These are phyloP conservation scores for Ginglymostoma cirratum DNA, from an alignment of 2,113 vertebrate species.

Conservation along the genomic window DNA sequence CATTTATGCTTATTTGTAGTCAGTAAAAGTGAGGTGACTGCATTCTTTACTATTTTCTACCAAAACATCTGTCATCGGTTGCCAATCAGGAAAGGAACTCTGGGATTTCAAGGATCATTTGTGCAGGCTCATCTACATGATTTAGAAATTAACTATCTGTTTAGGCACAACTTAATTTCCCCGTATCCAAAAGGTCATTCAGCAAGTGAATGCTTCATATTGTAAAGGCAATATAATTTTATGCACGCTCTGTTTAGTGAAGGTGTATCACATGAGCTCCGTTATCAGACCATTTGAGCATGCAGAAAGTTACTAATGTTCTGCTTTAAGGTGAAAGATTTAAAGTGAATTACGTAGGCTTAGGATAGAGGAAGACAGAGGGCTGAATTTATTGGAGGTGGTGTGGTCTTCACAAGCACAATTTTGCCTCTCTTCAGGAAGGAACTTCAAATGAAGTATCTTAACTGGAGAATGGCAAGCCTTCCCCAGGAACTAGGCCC, in stretches of 20 bases:
- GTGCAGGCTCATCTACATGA: slow-evolving; percentile 12
- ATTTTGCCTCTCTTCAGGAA: too few species aligned
- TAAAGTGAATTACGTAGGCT: neutral
- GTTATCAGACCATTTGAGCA: neutral
- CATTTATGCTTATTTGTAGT: neutral
- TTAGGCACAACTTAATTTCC: neutral
- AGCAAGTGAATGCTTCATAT: neutral
- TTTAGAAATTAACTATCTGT: neutral
- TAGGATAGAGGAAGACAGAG: neutral
- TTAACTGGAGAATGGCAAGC: too few species aligned
- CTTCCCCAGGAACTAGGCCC: too few species aligned
- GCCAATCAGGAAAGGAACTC: neutral
- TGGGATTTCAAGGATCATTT: neutral
- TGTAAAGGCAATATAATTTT: neutral
- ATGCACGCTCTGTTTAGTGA: neutral
- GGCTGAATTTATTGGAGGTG: too few species aligned
- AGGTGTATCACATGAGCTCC: neutral
- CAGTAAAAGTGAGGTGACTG: neutral
- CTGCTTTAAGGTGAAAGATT: neutral
- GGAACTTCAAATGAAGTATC: too few species aligned
- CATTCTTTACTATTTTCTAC: neutral
- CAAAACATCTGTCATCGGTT: neutral
- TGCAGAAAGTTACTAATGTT: neutral
- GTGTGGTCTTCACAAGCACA: too few species aligned
- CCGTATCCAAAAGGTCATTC: neutral